These are phyloP conservation scores for Echeneis naucrates DNA, from an alignment of 2,797 vertebrate species.

Conservation along the genomic window DNA sequence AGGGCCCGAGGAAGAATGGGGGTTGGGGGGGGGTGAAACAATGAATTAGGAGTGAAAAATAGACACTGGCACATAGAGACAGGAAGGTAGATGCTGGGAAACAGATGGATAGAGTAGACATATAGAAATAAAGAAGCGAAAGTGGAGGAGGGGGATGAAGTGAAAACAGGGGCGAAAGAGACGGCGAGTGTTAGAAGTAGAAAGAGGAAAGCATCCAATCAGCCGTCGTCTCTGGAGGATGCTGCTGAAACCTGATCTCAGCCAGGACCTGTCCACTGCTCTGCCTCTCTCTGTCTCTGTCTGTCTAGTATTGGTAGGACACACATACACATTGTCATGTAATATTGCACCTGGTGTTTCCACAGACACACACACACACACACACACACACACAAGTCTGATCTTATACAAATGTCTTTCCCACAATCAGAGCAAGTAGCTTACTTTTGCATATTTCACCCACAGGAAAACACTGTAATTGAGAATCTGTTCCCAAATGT, in stretches of 20 bases:
- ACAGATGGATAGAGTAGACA: constrained; percentile 20
- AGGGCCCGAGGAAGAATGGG: neutral
- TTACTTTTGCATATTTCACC: too few relatives aligned
- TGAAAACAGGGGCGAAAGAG: constrained; percentile 13
- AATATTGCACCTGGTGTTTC: constrained; percentile 60
- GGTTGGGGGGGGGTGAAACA: neutral
- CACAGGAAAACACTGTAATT: too few relatives aligned
- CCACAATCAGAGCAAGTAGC: too few relatives aligned
- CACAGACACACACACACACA: too few relatives aligned
- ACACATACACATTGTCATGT: constrained; percentile 33
- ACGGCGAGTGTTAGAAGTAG: constrained; percentile 23
- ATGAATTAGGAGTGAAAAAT: constrained; percentile 8
- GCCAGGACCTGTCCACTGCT: constrained; percentile 35
- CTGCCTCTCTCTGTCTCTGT: constrained; percentile 22
- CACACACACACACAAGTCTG: constrained; percentile 26
- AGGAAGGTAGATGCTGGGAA: neutral
- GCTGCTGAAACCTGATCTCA: constrained; percentile 68
- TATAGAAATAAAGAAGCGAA: constrained; percentile 6
- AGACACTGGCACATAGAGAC: constrained; percentile 1
- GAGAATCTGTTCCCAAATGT: too few relatives aligned
- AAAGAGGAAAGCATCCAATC: constrained; percentile 53
- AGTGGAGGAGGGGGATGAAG: constrained; percentile 2
- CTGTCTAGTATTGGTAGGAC: constrained; percentile 45
- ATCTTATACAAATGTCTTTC: neutral
- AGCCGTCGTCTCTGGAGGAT: constrained; percentile 54